Percentiles rank a stretch among this genome's conserved stretches.
Conservation (phyloP, 1,140 invertebrate genomes). For the Heliconius nattereri region DNA sequence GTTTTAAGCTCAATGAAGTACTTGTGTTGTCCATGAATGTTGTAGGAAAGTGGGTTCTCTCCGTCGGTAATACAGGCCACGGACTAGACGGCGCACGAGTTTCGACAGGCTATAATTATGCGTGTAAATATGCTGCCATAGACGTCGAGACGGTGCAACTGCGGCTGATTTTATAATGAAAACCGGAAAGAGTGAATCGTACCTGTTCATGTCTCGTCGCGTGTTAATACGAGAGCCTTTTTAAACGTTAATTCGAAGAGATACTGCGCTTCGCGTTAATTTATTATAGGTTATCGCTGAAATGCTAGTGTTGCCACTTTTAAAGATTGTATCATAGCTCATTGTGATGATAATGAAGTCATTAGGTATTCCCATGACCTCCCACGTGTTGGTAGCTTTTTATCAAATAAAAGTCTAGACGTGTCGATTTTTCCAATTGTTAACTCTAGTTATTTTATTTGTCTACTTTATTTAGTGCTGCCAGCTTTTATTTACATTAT, state of each 20-base stretch:
- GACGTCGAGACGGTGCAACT: slow-evolving; percentile 26
- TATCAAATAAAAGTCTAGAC: neutral
- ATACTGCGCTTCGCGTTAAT: slow-evolving; percentile 18
- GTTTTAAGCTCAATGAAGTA: slow-evolving; percentile 34
- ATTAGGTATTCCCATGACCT: slow-evolving; percentile 10
- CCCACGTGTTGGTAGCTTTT: neutral
- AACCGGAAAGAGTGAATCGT: slow-evolving; percentile 34
- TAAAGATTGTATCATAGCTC: neutral
- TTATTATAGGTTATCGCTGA: slow-evolving; percentile 14
- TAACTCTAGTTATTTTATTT: neutral
- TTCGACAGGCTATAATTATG: slow-evolving; percentile 45
- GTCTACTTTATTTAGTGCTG: neutral
- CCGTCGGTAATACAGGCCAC: slow-evolving; percentile 8
- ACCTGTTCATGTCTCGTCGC: slow-evolving; percentile 33
- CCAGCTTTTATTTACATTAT: no score
- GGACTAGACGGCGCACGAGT: slow-evolving; percentile 32
- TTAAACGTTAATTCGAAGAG: slow-evolving; percentile 28
- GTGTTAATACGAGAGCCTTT: slow-evolving; percentile 27
- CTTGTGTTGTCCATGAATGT: slow-evolving; percentile 12
- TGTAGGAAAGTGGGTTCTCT: slow-evolving; percentile 16
- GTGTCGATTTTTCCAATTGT: neutral
- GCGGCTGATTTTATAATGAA: slow-evolving; percentile 38
- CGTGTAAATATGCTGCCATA: slow-evolving; percentile 39
- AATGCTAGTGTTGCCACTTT: neutral
- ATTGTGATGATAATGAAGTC: slow-evolving; percentile 3